These are phyloP conservation scores for Tetrax tetrax DNA, from an alignment of 2,113 vertebrate genomes.

Conservation along the genomic window DNA sequence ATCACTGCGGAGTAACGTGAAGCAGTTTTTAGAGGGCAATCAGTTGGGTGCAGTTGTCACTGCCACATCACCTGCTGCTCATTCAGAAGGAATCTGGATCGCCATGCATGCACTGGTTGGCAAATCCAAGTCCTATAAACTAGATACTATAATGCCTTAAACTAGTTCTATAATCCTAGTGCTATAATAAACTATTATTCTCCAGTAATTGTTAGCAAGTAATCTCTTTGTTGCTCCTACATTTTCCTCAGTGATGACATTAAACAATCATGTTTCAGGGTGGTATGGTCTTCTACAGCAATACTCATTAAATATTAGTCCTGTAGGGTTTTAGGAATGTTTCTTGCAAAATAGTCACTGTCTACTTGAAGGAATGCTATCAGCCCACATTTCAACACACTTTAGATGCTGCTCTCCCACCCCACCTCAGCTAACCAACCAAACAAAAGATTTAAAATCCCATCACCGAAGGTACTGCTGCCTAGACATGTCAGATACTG, in stretches of 20 bases:
- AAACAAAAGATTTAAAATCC: background rate
- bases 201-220: background rate
- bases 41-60: conserved; percentile 54
- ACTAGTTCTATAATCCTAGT: conserved; percentile 20
- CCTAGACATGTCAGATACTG: background rate
- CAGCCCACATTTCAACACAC: background rate
- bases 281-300: background rate
- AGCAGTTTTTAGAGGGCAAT: conserved; percentile 37
- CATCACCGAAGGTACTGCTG: background rate
- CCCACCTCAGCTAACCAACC: background rate
- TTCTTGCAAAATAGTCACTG: background rate
- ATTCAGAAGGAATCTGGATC: conserved; percentile 64
- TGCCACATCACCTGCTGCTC: conserved; percentile 52
- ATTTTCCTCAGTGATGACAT: background rate
- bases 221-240: background rate
- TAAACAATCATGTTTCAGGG: background rate
- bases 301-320: background rate
- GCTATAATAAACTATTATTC: conserved; percentile 26
- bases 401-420: background rate
- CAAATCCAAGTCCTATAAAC: conserved; percentile 20
- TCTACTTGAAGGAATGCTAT: background rate
- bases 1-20: conserved; percentile 62
- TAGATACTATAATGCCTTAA: background rate
- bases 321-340: background rate
- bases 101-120: conserved; percentile 32